Evolutionary conservation across 2,888 invertebrate genomes (phyloP), one percentile per base, ranked within the genome.

Genomic region (Eledona agricola): DNA sequence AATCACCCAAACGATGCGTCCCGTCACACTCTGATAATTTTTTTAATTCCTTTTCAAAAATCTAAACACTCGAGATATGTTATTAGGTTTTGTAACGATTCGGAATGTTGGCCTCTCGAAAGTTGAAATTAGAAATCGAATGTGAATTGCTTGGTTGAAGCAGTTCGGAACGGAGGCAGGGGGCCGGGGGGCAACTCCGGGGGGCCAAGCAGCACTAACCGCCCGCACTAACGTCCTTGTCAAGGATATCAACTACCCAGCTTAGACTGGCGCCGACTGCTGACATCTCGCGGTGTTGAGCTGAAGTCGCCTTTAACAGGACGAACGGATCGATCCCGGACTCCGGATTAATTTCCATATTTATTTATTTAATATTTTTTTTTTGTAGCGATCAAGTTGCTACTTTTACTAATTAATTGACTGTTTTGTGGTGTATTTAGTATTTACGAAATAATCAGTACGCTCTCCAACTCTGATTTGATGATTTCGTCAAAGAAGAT

Each of bases 181-280:
- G 46, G 37, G 50, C 42, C 23, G 46, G 25, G 45, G 55, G 37
- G 17, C 13, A 34, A 26, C 23, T 25, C 55, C 51, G 57, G 57
- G 56, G 51, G 58, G 53, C 45, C 46, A 53, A 25, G 12, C 42
- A 47, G 51, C 34, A 45, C 42, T 49, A 55, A 62, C 59, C 68
- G 69, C 68, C 71, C 71, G 66, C 69, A 67, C 69, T 58, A 64
- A 65, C 70, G 70, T 66, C 70, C 72, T 71, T 72, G 70, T 68
- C 70, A 72, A 72, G 72, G 72, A 67, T 67, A 70, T 66, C 69
- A 65, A 67, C 67, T 66, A 62, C 64, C 65, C 42, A 43, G 28
- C 28, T 40, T 26, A 26, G 26, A 10, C 15, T 19, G 10, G 16
- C 15, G 26, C 28, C 13, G 6, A 11, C 40, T 17, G 17, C 28